Conservation (phyloP, 2,797 vertebrate species). For the Myotis findleyi region DNA sequence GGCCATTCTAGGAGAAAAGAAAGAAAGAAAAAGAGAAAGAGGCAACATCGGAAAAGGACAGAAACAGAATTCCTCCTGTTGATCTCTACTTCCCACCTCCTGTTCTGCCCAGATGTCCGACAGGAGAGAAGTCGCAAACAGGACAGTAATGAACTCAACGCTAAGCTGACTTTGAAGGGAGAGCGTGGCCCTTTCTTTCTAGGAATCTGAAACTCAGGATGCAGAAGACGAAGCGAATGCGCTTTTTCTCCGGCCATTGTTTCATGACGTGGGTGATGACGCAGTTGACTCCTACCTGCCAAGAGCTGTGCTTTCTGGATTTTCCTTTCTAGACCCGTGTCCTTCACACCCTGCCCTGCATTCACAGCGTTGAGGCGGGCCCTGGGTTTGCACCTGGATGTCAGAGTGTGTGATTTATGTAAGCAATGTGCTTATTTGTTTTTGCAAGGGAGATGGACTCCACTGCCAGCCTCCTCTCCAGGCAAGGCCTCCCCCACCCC, state of each 20-base stretch:
- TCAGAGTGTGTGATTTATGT: background rate
- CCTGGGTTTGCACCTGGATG: background rate
- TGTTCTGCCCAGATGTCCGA: background rate
- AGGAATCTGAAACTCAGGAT: conserved; percentile 5
- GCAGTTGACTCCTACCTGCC: background rate
- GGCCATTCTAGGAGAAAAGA: background rate
- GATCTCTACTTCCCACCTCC: background rate
- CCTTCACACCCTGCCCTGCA: conserved; percentile 4
- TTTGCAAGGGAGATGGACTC: background rate
- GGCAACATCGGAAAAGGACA: background rate
- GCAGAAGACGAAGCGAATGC: background rate
- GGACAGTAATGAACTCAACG: background rate
- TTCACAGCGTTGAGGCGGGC: background rate
- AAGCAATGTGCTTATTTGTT: conserved; percentile 34
- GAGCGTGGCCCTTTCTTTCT: background rate
- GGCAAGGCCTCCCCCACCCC: background rate
- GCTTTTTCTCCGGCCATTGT: background rate
- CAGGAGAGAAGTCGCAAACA: background rate
- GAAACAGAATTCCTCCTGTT: background rate
- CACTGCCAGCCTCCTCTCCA: background rate
- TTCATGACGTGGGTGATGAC: background rate
- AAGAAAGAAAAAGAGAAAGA: background rate
- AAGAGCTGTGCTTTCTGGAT: background rate
- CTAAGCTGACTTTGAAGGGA: background rate
- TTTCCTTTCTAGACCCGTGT: background rate